Evolutionary conservation across 2,113 vertebrate genomes (phyloP).

Genomic region (Motacilla tschutschensis): DNA sequence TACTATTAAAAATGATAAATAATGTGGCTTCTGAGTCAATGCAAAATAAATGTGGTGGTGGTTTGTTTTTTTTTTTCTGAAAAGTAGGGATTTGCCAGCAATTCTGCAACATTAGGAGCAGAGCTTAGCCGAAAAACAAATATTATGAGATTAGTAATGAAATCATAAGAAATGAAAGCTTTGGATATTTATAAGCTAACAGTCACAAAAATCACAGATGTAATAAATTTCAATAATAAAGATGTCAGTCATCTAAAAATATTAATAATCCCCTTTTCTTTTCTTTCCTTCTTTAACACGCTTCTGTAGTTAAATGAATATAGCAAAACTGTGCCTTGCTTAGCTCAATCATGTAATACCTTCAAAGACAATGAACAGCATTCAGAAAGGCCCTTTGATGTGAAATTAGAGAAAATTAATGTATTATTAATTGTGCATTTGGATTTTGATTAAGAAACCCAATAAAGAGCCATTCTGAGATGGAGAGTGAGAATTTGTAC

Average conservation of each 20-base stretch:
- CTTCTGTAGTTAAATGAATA: neutral
- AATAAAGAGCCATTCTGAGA: neutral
- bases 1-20: neutral
- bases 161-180: neutral
- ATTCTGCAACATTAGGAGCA: neutral
- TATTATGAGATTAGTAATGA: neutral
- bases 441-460: neutral
- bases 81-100: neutral
- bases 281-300: conserved; percentile 1
- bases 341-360: neutral
- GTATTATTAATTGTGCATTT: neutral
- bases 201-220: conserved; percentile 4
- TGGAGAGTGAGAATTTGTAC: neutral
- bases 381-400: conserved; percentile 26
- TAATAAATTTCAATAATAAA: conserved; percentile 17
- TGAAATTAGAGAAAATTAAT: conserved; percentile 24
- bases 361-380: conserved; percentile 37
- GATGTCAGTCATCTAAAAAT: neutral
- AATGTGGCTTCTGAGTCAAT: neutral
- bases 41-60: neutral
- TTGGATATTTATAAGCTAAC: neutral
- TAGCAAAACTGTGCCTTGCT: neutral
- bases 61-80: neutral
- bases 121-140: conserved; percentile 4
- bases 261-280: conserved; percentile 19